phyloP scores from a whole-genome alignment of 2,113 vertebrate species.

The Melanerpes formicivorus region DNA sequence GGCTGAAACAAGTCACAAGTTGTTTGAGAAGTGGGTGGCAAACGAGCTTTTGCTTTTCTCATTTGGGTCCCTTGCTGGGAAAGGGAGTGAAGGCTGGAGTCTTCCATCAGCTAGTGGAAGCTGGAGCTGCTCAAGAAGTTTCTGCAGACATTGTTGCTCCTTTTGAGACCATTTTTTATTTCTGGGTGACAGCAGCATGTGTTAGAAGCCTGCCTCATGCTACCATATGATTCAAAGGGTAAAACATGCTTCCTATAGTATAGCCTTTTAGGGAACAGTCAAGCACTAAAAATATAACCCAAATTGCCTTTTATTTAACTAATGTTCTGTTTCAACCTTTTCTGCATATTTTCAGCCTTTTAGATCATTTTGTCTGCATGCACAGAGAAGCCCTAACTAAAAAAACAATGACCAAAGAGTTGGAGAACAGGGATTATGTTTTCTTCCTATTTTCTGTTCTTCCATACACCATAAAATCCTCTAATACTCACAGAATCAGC shows the following conservation, averaged over 20 bases:
- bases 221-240: conserved; percentile 52
- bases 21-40: background rate
- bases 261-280: conserved; percentile 49
- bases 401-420: conserved; percentile 5
- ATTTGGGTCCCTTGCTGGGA: background rate
- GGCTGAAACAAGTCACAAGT: background rate
- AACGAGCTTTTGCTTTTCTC: background rate
- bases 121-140: background rate
- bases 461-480: background rate
- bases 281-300: conserved; percentile 27
- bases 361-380: background rate
- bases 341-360: conserved; percentile 16
- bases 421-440: background rate
- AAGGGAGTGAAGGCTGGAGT: background rate
- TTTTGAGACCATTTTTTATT: conserved; percentile 41
- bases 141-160: background rate
- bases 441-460: background rate
- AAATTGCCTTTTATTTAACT: conserved; percentile 28
- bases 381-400: background rate
- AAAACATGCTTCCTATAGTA: conserved; percentile 48
- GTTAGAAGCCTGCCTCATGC: conserved; percentile 40
- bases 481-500: background rate
- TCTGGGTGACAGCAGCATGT: conserved; percentile 14
- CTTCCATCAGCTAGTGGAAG: background rate
- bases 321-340: conserved; percentile 31